Evolutionary conservation across 2,113 vertebrate species (phyloP).

Genomic region (Pseudopipra pipra): DNA sequence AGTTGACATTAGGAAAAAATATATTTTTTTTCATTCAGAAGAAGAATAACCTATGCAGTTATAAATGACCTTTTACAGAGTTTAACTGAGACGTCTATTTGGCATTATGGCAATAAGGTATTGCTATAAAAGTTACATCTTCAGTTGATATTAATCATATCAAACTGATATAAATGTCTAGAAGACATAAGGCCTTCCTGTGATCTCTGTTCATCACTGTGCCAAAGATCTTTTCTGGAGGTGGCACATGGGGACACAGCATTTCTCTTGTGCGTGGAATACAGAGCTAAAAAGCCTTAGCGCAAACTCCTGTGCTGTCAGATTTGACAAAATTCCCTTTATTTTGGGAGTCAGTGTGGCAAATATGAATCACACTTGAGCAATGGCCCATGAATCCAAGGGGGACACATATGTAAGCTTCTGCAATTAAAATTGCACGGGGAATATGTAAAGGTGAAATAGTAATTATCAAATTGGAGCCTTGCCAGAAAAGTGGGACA

Average conservation of each 20-base stretch:
- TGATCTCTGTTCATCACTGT: not conserved
- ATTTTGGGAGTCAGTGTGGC: not conserved
- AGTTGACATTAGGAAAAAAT: not conserved
- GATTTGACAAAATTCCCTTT: not conserved
- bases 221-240: not conserved
- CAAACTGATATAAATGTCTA: not conserved
- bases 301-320: not conserved
- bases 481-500: not conserved
- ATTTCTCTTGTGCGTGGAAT: not conserved
- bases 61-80: not conserved
- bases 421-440: not conserved
- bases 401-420: not conserved
- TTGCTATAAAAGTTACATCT: not conserved
- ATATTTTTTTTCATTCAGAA: not conserved
- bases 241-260: rapidly evolving
- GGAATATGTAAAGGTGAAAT: not conserved
- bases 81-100: not conserved
- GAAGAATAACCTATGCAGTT: not conserved
- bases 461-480: constrained; percentile 20
- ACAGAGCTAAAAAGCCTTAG: not conserved
- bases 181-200: not conserved
- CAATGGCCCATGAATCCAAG: not conserved
- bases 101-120: rapidly evolving
- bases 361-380: not conserved
- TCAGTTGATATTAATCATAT: not conserved